These are phyloP conservation scores for Micrastur ruficollis DNA, from an alignment of 2,797 vertebrate species.

Conservation along the genomic window DNA sequence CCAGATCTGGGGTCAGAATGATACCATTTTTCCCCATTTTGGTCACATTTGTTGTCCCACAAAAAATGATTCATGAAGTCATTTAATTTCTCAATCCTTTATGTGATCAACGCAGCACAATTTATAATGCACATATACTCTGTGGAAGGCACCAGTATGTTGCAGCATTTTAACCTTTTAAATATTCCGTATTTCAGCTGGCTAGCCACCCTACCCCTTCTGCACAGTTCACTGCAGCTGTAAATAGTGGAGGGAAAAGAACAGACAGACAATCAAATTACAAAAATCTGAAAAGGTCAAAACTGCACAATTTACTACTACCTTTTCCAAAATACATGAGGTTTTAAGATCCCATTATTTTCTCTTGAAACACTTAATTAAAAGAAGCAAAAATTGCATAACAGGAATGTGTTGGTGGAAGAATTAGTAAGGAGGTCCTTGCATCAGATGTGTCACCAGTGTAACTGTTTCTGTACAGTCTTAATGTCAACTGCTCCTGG, in stretches of 20 bases:
- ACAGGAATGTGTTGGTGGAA: slow-evolving; percentile 8
- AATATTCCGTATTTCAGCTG: slow-evolving; percentile 63
- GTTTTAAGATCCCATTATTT: slow-evolving; percentile 63
- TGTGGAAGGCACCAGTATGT: slow-evolving; percentile 39
- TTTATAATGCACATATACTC: slow-evolving; percentile 53
- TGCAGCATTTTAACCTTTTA: slow-evolving; percentile 70
- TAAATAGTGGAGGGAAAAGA: slow-evolving; percentile 62
- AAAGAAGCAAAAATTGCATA: slow-evolving; percentile 47
- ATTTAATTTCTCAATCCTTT: slow-evolving; percentile 51
- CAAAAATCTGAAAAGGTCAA: slow-evolving; percentile 68
- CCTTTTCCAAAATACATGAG: slow-evolving; percentile 65
- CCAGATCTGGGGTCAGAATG: slow-evolving; percentile 6
- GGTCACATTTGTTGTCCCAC: slow-evolving; percentile 50
- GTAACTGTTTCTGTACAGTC: slow-evolving; percentile 1
- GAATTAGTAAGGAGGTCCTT: background rate
- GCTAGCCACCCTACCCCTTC: slow-evolving; percentile 50
- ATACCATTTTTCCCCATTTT: slow-evolving; percentile 23
- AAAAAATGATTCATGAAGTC: slow-evolving; percentile 47
- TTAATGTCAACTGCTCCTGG: background rate
- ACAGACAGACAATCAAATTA: slow-evolving; percentile 65
- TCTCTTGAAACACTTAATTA: slow-evolving; percentile 50
- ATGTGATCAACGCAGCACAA: background rate
- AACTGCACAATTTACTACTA: slow-evolving; percentile 63
- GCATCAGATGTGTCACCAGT: background rate
- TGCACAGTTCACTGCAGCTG: slow-evolving; percentile 68